Conservation (phyloP, 2,797 vertebrate genomes). For the Characodon lateralis region DNA sequence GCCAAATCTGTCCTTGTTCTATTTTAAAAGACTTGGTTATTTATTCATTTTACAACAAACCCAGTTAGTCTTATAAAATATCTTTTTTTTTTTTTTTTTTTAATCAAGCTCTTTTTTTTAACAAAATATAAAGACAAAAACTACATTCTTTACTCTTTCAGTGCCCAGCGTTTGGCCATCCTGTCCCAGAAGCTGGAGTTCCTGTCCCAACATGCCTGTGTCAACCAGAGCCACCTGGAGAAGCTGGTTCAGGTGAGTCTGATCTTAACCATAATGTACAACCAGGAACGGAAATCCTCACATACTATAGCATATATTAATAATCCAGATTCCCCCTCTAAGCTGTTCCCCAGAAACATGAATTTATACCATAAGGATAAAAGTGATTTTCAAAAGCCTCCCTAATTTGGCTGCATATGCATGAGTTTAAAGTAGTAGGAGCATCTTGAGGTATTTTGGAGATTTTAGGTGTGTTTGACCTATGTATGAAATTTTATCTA, state of each 20-base stretch:
- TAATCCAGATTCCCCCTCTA: background rate
- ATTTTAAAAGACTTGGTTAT: background rate
- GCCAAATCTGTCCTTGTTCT: background rate
- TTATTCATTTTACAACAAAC: background rate
- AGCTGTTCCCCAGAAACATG: background rate
- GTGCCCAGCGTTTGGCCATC: conserved; percentile 89
- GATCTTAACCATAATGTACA: background rate
- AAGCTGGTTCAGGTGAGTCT: conserved; percentile 92
- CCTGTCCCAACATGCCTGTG: conserved; percentile 89
- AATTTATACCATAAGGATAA: background rate
- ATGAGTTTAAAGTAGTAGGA: background rate
- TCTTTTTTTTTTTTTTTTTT: too few relatives aligned
- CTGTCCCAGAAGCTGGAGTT: conserved; percentile 93
- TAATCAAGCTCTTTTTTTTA: background rate
- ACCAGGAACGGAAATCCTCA: too few relatives aligned
- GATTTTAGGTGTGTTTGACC: too few relatives aligned
- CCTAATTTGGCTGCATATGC: too few relatives aligned
- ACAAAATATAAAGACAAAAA: background rate
- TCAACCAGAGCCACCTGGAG: conserved; percentile 92
- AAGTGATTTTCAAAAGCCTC: too few relatives aligned
- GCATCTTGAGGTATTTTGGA: too few relatives aligned
- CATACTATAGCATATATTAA: background rate
- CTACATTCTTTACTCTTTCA: conserved; percentile 18
- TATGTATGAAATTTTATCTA: too few relatives aligned
- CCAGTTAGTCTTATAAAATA: too few relatives aligned